These are phyloP conservation scores for Gonatopus flavifemur DNA, from an alignment of 1,140 invertebrate species.

Conservation along the genomic window DNA sequence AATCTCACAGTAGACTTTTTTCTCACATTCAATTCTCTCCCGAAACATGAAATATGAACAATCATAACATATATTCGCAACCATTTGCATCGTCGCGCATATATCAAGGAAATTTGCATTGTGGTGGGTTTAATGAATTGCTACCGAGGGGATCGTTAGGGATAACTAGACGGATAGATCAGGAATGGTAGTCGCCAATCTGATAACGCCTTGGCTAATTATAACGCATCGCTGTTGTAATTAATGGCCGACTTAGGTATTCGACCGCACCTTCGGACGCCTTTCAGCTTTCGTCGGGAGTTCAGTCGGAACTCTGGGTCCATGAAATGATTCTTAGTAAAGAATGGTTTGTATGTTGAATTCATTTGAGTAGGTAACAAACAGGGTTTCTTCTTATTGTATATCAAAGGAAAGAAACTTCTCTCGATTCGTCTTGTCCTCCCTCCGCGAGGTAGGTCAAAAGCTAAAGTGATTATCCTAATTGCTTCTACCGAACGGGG, in stretches of 20 bases:
- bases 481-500: too few relatives aligned
- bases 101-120: not conserved
- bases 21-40: too few relatives aligned
- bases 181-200: constrained; percentile 39
- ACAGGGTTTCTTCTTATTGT: too few relatives aligned
- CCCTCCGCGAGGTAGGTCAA: not conserved
- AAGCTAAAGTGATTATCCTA: not conserved
- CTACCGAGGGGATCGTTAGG: constrained; percentile 50
- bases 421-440: too few relatives aligned
- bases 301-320: too few relatives aligned
- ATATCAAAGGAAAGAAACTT: too few relatives aligned
- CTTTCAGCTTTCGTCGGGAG: too few relatives aligned
- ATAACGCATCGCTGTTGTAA: constrained; percentile 46
- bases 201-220: constrained; percentile 49
- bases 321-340: too few relatives aligned
- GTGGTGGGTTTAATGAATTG: constrained; percentile 49
- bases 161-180: constrained; percentile 48
- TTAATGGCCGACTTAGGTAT: constrained; percentile 42
- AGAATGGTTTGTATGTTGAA: too few relatives aligned
- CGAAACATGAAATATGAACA: too few relatives aligned
- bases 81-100: not conserved
- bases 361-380: too few relatives aligned
- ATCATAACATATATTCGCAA: not conserved
- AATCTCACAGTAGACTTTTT: too few relatives aligned
- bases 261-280: constrained; percentile 14